Conservation (phyloP, 2,797 vertebrate species). For the Perodicticus potto region DNA sequence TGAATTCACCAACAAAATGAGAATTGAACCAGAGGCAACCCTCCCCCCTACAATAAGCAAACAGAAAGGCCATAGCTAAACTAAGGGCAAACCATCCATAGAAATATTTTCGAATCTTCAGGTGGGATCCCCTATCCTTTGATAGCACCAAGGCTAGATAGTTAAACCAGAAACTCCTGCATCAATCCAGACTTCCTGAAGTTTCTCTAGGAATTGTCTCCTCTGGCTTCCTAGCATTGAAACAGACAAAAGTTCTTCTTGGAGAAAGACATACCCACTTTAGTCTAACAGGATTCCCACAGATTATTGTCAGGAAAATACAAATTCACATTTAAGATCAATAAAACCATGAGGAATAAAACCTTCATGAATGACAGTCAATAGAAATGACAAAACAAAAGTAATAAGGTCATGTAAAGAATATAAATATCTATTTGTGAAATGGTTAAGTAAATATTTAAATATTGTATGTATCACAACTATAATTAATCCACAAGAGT, state of each 20-base stretch:
- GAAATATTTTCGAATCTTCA: not conserved
- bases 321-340: not conserved
- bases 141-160: not conserved
- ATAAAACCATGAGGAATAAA: not conserved
- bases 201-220: constrained; percentile 39
- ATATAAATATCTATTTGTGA: not conserved
- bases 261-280: not conserved
- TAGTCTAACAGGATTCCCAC: not conserved
- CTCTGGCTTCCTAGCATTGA: not conserved
- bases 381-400: not conserved
- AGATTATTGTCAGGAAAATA: not conserved
- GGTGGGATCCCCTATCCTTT: not conserved
- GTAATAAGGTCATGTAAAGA: not conserved
- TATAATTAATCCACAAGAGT: not conserved
- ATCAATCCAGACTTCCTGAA: constrained; percentile 31
- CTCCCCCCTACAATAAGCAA: not conserved
- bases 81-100: not conserved
- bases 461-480: not conserved
- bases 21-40: not conserved
- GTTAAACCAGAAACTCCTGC: not conserved
- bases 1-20: not conserved
- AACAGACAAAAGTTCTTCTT: not conserved
- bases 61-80: not conserved
- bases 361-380: not conserved
- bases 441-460: constrained; percentile 16